Base-by-base conservation (phyloP, 1,140 invertebrate species). In the Drosophila grimshawi region DNA sequence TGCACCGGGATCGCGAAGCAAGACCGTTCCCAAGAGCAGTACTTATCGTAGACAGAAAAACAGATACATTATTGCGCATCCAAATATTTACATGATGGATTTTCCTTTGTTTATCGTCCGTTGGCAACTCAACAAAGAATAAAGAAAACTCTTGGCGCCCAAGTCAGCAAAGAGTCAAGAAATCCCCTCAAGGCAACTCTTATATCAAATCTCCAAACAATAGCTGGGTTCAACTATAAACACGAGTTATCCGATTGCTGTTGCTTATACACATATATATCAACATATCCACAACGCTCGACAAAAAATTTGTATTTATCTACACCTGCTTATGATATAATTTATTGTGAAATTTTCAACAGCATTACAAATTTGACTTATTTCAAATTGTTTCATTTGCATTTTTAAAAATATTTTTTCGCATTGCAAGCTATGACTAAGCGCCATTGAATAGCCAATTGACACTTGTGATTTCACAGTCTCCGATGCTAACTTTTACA, bases 401-500 rank as follows among this genome's bases (percentile, higher is more conserved):
- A 61, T 35, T 62, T 53, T 46, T 48, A 32, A 4, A 1, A 19
- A 19, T 19, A 19, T 49, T 35, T 52, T 52, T 35, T 5, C 5
- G 30, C 10, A 11, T 33, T 52, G 30, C 49, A 4, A 32, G 10
- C 35, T 48, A 33, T 70, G 67, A 70, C 67, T 64, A 72, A 66
- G 53, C 37, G 35, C 4, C 30, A 64, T 37, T 41, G 39, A 67
- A 61, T 48, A 5, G 39, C 51, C 53, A 72, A 35, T 68, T 69
- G 59, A 57, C 59, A 63, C 71, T 62, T 63, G 57, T 69, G 65
- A 45, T 69, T 62, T 74, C 66, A 39, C 65, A 56, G 46, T 51
- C 55, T 43, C 19, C 39, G 46, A 41, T 63, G 46, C 72, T 72
- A 86, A 82, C 53, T 79, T 88, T 82, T 55, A 43, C 79, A 86